Conservation (phyloP, 2,888 invertebrate genomes). For the Rhagium mordax region DNA sequence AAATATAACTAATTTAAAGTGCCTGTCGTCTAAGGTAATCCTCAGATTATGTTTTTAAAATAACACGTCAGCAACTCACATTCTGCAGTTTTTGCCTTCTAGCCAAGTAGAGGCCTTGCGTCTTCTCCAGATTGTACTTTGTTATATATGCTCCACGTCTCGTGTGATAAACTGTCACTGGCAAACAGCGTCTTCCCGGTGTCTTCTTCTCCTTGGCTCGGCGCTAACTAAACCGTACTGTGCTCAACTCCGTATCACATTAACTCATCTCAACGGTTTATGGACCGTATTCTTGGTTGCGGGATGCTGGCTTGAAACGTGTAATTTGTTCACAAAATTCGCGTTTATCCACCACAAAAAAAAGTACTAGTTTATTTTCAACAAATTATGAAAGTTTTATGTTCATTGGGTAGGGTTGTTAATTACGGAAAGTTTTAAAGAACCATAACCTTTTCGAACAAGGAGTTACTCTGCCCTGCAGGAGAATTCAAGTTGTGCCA, state of each 20-base stretch:
- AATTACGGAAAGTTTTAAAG: not conserved
- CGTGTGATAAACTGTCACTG: slow-evolving; percentile 69
- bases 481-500: not conserved
- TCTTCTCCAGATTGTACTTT: slow-evolving; percentile 67
- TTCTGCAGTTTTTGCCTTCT: slow-evolving; percentile 16
- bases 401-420: not conserved
- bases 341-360: not conserved
- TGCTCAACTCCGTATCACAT: slow-evolving; percentile 37
- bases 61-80: slow-evolving; percentile 22
- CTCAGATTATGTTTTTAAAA: slow-evolving; percentile 5
- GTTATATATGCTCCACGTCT: slow-evolving; percentile 67
- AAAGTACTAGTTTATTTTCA: not conserved
- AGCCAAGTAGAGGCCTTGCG: slow-evolving; percentile 52
- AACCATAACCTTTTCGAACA: not conserved
- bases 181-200: slow-evolving; percentile 61
- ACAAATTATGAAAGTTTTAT: slow-evolving; percentile 15
- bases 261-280: slow-evolving; percentile 36
- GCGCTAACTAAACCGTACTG: slow-evolving; percentile 59
- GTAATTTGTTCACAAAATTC: not conserved
- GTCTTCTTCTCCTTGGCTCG: slow-evolving; percentile 56
- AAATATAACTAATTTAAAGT: not conserved
- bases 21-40: not conserved
- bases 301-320: slow-evolving; percentile 10
- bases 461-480: not conserved
- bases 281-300: slow-evolving; percentile 11